Base-by-base conservation (phyloP, 2,888 invertebrate species). In the Crematogaster levior region DNA sequence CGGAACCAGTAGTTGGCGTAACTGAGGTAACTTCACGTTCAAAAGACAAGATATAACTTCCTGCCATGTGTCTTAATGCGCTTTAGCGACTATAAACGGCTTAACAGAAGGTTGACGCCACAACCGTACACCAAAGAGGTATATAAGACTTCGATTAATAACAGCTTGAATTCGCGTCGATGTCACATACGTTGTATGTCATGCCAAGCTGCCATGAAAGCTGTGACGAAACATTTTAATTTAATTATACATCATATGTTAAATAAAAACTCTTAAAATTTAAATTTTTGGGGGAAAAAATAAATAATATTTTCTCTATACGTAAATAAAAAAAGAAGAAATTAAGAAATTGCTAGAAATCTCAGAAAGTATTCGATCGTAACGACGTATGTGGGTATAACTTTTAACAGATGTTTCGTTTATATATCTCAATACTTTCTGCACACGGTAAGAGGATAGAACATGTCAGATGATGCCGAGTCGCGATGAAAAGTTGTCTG, bases 1-100 rank as follows among this genome's bases (percentile, higher is more conserved):
- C 66, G 77, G 48, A 81, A 82, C 84, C 84, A 82, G 53, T 80
- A 83, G 75, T 77, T 65, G 63, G 68, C 61, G 51, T 79, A 84
- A 66, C 40, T 48, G 18, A 74, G 83, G 65, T 43, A 60, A 72
- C 80, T 79, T 65, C 73, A 75, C 43, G 37, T 40, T 58, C 43
- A 79, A 73, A 84, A 72, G 63, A 80, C 63, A 82, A 82, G 82
- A 79, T 81, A 83, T 75, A 56, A 51, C 53, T 70, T 70, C 74
- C 70, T 58, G 58, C 61, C 30, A 34, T 27, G 77, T 60, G 80
- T 77, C 77, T 65, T 53, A 65, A 68, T 56, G 73, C 6, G 61
- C 53, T 48, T 73, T 66, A 65, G 27, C 24, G 77, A 66, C 43
- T 63, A 74, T 68, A 56, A 77, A 77, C 40, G 34, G 51, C 75